phyloP scores from a whole-genome alignment of 2,888 invertebrate genomes.

The Dasypolia templi region DNA sequence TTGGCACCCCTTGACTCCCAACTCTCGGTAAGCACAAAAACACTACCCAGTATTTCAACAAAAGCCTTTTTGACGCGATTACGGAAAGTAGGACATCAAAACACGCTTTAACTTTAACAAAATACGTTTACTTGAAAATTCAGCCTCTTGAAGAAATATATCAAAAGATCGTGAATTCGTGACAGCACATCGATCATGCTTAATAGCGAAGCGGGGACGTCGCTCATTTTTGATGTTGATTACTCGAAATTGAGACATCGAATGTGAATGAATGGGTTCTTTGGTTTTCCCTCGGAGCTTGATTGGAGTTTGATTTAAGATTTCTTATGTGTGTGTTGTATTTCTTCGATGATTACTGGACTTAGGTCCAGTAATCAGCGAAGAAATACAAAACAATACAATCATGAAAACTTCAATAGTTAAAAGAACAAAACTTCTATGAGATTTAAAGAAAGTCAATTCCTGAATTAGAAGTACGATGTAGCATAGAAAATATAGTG shows the following conservation, averaged over 20 bases:
- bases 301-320: constrained; percentile 15
- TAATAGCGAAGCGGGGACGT: constrained; percentile 50
- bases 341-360: too few relatives aligned
- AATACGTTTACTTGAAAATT: constrained; percentile 58
- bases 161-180: constrained; percentile 47
- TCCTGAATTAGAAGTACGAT: neutral
- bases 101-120: constrained; percentile 48
- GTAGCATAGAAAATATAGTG: neutral
- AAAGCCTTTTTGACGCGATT: constrained; percentile 41
- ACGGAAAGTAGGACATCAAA: constrained; percentile 46
- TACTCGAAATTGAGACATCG: constrained; percentile 62
- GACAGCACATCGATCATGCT: constrained; percentile 66
- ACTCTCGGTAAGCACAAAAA: constrained; percentile 24
- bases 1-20: constrained; percentile 30
- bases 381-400: too few relatives aligned
- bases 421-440: neutral
- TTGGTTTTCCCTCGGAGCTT: constrained; percentile 3
- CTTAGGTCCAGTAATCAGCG: too few relatives aligned
- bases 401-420: neutral
- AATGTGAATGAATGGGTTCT: constrained; percentile 34
- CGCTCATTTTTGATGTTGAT: constrained; percentile 63
- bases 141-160: constrained; percentile 56
- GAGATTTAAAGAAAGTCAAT: neutral
- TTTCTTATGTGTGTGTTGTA: constrained; percentile 1
- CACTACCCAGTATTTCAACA: constrained; percentile 25